Evolutionary conservation across 2,113 vertebrate genomes (phyloP), one percentile per base, ranked within the genome.

Genomic region (Lycaon pictus): DNA sequence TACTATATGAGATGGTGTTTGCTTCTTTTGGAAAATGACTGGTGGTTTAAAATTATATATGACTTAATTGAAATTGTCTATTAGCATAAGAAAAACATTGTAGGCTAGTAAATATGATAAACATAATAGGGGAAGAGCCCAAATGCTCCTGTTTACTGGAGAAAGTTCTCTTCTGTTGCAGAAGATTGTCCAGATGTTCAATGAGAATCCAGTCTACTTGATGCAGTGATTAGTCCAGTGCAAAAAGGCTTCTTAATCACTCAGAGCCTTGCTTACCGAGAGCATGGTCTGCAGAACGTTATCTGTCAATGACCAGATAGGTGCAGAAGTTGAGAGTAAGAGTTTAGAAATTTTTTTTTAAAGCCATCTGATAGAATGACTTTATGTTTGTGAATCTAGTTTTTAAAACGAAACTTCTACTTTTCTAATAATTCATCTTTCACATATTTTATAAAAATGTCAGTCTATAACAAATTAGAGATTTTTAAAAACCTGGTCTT

Each of bases 21-120:
- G 67, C 37, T 65, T 92, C 51, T 93, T 96, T 96, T 93, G 53
- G 55, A 79, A 81, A 94, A 83, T 91, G 25, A 87, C 23, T 82
- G 55, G n/a, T 88, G 11, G 65, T 92, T 97, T 87, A 92, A 93
- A 89, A 81, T 76, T 81, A 56, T 71, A 43, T 29, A 53, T n/a
- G 11, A 89, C 77, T 81, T 86, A 56, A 58, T 82, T 79, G 72
- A 94, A 96, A 76, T 43, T 89, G 11, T 76, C 27, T 74, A 0
- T 67, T 74, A 65, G 55, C 69, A 22, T 93, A 96, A 88, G 83
- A 82, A 96, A 80, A 96, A 22, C 51, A 43, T 58, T 4, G 3
- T 67, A 86, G 19, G 27, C 67, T 80, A 43, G 20, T 69, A 62
- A 79, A 11, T 77, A 85, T 27, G 72, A 23, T 65, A 35, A 91